Conservation (phyloP, 1,140 invertebrate genomes). For the Oreohelix idahoensis region DNA sequence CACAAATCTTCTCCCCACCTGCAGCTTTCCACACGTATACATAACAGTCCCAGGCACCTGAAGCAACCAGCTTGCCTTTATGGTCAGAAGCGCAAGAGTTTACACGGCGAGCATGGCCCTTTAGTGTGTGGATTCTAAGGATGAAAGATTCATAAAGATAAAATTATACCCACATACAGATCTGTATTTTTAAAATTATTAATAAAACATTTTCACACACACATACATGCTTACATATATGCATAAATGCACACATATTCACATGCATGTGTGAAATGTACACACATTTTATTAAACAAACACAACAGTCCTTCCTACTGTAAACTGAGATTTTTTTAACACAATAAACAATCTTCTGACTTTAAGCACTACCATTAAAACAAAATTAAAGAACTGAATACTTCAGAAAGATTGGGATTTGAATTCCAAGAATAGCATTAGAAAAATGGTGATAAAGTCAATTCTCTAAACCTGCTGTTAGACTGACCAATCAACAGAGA, state of each 20-base stretch:
- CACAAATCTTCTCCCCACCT: conserved; percentile 59
- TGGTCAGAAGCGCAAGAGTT: conserved; percentile 63
- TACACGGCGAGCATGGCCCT: conserved; percentile 64
- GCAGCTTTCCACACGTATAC: conserved; percentile 69
- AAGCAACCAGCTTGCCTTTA: conserved; percentile 63
- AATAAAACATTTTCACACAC: background rate
- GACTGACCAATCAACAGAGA: background rate
- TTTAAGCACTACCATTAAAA: no score
- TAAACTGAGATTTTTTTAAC: no score
- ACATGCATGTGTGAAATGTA: background rate
- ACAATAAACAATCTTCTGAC: no score
- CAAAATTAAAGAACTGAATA: no score
- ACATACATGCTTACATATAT: background rate
- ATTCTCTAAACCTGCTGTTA: no score
- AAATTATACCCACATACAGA: background rate
- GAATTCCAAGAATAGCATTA: no score
- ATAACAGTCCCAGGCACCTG: conserved; percentile 70
- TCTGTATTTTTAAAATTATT: background rate
- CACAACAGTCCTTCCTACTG: no score
- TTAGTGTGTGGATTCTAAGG: conserved; percentile 64
- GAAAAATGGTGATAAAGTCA: no score
- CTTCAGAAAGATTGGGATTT: no score
- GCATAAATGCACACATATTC: background rate
- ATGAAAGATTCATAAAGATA: conserved; percentile 33
- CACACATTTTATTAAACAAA: no score